Percentiles rank a stretch among this genome's conserved stretches.
phyloP scores from a whole-genome alignment of 1,140 invertebrate species.

The Neodiprion pinetum region DNA sequence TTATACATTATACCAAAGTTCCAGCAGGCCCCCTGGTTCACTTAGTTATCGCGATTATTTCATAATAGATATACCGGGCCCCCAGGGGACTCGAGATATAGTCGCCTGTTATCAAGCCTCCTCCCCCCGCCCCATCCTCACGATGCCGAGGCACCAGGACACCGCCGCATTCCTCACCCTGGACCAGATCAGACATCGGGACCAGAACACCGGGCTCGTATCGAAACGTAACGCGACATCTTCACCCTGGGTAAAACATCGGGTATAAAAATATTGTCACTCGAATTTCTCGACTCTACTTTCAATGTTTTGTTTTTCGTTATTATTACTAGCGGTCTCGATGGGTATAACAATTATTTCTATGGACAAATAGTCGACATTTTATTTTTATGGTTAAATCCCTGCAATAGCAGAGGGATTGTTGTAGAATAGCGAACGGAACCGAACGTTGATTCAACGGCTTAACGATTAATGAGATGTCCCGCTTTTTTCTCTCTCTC shows the following conservation, averaged over 20 bases:
- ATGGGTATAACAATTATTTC: too few species aligned
- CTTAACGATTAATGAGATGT: too few species aligned
- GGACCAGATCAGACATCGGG: background rate
- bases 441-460: too few species aligned
- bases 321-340: too few species aligned
- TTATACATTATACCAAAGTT: background rate
- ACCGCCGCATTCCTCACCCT: background rate
- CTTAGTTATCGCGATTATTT: slow-evolving; percentile 37
- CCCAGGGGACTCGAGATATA: slow-evolving; percentile 9
- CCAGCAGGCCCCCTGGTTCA: slow-evolving; percentile 12
- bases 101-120: background rate
- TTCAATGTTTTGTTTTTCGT: too few species aligned
- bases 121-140: background rate
- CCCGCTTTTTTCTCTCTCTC: too few species aligned
- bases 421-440: too few species aligned
- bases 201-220: background rate
- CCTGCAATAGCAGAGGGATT: too few species aligned
- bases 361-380: too few species aligned
- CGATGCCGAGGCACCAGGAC: background rate
- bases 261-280: too few species aligned
- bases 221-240: background rate
- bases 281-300: too few species aligned
- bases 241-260: background rate
- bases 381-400: too few species aligned
- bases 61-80: slow-evolving; percentile 27